phyloP scores from a whole-genome alignment of 2,113 vertebrate genomes.

The Menidia beryllina region DNA sequence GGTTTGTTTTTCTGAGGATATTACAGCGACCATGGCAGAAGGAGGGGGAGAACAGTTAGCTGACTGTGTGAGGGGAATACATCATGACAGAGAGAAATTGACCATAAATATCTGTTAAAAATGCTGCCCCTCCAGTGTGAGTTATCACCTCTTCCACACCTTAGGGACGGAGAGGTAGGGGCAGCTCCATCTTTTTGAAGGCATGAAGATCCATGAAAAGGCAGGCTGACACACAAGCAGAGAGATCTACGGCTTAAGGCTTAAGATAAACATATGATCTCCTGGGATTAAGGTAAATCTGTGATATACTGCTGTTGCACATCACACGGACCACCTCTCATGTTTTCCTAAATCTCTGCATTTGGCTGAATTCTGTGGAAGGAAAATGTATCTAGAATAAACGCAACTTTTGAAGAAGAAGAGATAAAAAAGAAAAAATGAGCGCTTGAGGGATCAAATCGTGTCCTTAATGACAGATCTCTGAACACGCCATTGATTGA shows the following conservation, averaged over 20 bases:
- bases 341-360: neutral
- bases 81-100: conserved; percentile 50
- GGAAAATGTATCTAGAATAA: no score
- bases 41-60: conserved; percentile 18
- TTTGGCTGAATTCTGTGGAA: no score
- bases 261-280: neutral
- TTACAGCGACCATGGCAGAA: conserved; percentile 4
- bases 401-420: no score
- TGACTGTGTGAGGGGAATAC: conserved; percentile 42
- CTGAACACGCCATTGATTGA: neutral
- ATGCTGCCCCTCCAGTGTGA: conserved; percentile 18
- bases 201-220: neutral
- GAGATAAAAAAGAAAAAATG: no score
- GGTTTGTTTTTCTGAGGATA: neutral
- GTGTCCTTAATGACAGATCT: neutral
- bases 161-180: conserved; percentile 8
- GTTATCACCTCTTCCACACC: conserved; percentile 23
- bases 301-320: neutral
- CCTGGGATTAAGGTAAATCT: neutral
- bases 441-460: neutral
- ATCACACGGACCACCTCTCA: neutral
- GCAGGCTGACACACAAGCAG: neutral
- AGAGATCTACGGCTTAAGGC: conserved; percentile 2
- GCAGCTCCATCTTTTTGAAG: conserved; percentile 1
- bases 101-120: conserved; percentile 42